These are phyloP conservation scores for Drosophila bipectinata DNA, from an alignment of 1,140 invertebrate species.

Conservation along the genomic window DNA sequence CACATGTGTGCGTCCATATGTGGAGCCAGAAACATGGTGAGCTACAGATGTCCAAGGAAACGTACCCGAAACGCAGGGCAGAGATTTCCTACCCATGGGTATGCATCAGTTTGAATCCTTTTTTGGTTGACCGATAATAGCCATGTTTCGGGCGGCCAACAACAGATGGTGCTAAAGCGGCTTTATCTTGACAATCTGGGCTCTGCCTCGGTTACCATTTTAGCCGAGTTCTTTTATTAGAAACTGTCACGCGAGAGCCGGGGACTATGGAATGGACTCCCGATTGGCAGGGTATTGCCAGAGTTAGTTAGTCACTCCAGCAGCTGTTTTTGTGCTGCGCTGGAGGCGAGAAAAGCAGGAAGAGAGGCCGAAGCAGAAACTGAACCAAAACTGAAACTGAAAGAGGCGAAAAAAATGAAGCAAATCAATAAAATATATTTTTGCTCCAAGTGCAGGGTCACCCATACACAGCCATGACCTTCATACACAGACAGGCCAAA, in stretches of 20 bases:
- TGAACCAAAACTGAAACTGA: not conserved
- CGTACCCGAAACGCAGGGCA: not conserved
- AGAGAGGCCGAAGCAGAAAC: conserved; percentile 15
- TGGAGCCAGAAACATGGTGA: no score
- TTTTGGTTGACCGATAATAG: not conserved
- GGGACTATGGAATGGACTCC: not conserved
- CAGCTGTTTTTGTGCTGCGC: conserved; percentile 19
- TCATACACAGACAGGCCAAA: conserved; percentile 19
- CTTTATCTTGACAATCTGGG: conserved; percentile 9
- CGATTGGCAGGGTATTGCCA: conserved; percentile 5
- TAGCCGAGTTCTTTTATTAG: not conserved
- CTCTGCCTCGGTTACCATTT: not conserved
- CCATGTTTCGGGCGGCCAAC: not conserved
- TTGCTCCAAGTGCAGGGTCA: conserved; percentile 73
- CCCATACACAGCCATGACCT: conserved; percentile 52
- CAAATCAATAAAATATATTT: conserved; percentile 68
- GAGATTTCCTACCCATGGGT: no score
- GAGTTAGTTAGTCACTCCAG: conserved; percentile 13
- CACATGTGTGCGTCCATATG: no score
- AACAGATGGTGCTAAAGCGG: conserved; percentile 12
- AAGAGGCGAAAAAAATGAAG: conserved; percentile 30
- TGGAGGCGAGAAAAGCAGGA: no score
- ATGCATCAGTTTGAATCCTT: not conserved
- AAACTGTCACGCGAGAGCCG: conserved; percentile 19
- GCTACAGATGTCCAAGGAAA: not conserved